Percentiles rank a stretch among this genome's conserved stretches.
phyloP scores from a whole-genome alignment of 2,113 vertebrate genomes.

The Crotalus viridis region DNA sequence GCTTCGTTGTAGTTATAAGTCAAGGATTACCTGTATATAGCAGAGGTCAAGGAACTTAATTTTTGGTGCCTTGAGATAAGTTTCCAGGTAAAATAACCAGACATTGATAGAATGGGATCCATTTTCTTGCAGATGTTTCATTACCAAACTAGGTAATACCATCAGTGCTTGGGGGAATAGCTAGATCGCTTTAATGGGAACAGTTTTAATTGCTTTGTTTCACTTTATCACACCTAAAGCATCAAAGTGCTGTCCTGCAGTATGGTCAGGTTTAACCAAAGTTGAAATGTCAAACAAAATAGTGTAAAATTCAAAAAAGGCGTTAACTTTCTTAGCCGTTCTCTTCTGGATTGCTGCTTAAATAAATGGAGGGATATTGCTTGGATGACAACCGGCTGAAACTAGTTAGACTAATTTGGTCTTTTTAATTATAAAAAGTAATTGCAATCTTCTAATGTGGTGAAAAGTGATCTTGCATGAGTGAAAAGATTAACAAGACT shows the following conservation, averaged over 20 bases:
- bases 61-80: not conserved
- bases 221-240: not conserved
- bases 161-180: too few species aligned
- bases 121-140: not conserved
- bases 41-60: not conserved
- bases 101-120: not conserved
- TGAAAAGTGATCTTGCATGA: slow-evolving; percentile 42
- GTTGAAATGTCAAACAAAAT: slow-evolving; percentile 39
- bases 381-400: slow-evolving; percentile 16
- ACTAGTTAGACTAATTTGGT: slow-evolving; percentile 42
- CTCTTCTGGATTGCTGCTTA: slow-evolving; percentile 34
- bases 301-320: slow-evolving; percentile 50
- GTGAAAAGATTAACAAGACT: slow-evolving; percentile 40
- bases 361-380: slow-evolving; percentile 51
- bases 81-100: not conserved
- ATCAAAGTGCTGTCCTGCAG: not conserved
- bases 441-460: slow-evolving; percentile 45
- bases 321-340: slow-evolving; percentile 19
- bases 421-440: slow-evolving; percentile 55
- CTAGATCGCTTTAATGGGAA: not conserved
- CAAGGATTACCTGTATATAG: not conserved
- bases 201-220: not conserved
- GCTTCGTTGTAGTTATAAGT: too few species aligned
- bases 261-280: not conserved
- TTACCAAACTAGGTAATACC: too few species aligned